phyloP scores from a whole-genome alignment of 2,888 invertebrate genomes.

The Lasioglossum malachurum region DNA sequence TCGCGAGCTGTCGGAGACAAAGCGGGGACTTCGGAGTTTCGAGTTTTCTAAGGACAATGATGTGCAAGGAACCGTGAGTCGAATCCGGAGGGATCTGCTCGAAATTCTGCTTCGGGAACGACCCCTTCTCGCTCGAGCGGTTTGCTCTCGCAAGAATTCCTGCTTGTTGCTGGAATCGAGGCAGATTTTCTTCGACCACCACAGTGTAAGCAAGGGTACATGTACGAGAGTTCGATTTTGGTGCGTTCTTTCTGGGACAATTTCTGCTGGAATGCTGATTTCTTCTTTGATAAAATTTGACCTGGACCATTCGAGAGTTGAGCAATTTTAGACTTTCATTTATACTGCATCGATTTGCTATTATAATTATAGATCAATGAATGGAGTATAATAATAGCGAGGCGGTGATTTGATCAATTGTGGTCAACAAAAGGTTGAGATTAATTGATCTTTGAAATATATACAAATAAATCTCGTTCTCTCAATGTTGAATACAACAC shows the following conservation, averaged over 20 bases:
- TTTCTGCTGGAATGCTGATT: not conserved
- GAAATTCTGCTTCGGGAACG: constrained; percentile 53
- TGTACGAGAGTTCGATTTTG: not conserved
- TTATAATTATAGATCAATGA: not conserved
- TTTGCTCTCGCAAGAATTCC: constrained; percentile 19
- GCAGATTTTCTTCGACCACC: not conserved
- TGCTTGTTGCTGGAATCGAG: constrained; percentile 22
- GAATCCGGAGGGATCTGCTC: constrained; percentile 25
- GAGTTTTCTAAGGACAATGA: constrained; percentile 66
- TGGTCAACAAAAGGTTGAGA: no score
- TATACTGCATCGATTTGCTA: not conserved
- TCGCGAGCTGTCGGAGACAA: constrained; percentile 62
- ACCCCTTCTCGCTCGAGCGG: constrained; percentile 18
- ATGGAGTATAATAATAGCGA: not conserved
- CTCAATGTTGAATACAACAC: not conserved
- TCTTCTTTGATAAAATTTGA: not conserved
- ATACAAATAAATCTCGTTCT: not conserved
- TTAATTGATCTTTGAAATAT: not conserved
- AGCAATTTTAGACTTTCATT: not conserved
- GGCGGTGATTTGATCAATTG: not conserved
- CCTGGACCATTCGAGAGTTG: not conserved
- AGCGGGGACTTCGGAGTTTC: constrained; percentile 67
- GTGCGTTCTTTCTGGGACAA: not conserved
- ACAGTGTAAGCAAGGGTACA: not conserved
- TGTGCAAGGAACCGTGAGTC: constrained; percentile 72